Evolutionary conservation across 2,113 vertebrate genomes (phyloP), one percentile per base, ranked within the genome.

Genomic region (Neomonachus schauinslandi): DNA sequence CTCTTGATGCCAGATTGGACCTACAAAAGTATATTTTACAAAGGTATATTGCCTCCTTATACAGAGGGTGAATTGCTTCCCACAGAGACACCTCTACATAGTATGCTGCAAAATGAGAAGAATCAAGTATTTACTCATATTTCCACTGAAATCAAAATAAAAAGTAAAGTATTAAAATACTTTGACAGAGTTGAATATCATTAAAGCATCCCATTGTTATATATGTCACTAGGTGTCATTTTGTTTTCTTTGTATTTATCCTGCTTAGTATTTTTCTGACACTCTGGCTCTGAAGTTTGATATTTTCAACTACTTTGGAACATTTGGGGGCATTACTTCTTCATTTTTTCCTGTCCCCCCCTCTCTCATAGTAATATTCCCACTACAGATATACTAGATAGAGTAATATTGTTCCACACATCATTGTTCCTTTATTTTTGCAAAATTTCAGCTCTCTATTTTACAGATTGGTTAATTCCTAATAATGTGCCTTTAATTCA

Each of bases 191-290:
- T 15, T 59, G 24, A 89, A 21, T 33, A 83, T 42, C 79, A 72
- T 81, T 12, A 36, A 95, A 67, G 49, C 39, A 67, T 65, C n/a
- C 65, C 59, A 81, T 67, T 72, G 49, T 55, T 74, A 42, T 31
- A 46, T 59, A 19, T 39, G 36, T 61, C 22, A 85, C 33, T 36
- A 76, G 13, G 10, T 84, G 15, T 51, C 31, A 76, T 89, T 84
- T 84, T 89, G 39, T 83, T 55, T 67, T 57, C 13, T 81, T 93
- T 21, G 39, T 77, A 67, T 93, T 93, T 83, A 49, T 82, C 24
- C 18, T 89, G 49, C 8, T 81, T 92, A 26, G 28, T 16, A 67
- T 93, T 93, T 93, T 96, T 67, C 90, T 83, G 13, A 89, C 33
- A 76, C 13, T 51, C 63, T 0, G 2, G 12, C 19, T 77, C 55